Evolutionary conservation across 2,113 vertebrate species (phyloP), one percentile per base, ranked within the genome.

Genomic region (Channa argus): DNA sequence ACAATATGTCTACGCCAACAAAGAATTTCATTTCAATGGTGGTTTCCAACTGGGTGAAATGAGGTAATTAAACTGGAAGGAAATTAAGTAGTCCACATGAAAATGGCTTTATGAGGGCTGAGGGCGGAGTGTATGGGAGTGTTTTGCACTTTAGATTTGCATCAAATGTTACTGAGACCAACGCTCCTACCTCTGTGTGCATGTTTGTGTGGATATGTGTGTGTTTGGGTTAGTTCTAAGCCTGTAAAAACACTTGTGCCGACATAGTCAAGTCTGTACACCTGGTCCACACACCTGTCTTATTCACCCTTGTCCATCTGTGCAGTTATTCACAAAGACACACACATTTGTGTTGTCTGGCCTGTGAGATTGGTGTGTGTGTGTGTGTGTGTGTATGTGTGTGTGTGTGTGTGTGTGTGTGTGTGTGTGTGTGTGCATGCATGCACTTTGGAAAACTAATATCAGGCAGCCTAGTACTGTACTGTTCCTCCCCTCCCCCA

Each of bases 381-480:
- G 60, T 36, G 33, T 9, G 37, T 33, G 60, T 47, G n/a, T 65
- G 62, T 51, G 45, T 61, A 45, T 74, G 8, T 69, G 49, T 63
- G 70, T 77, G 71, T 13, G 60, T 36, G 33, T 9, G 37, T 33
- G 60, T 47, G n/a, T 65, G 62, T 51, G 63, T 61, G 54, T 37
- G 39, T 79, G 53, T 59, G 52, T 70, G 44, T 15, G 38, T 15
- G 39, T 45, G 41, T 15, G 12, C 33, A 53, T 47, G 49, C 14
- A 24, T 39, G 51, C 39, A 44, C 15, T 61, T 65, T 76, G 58
- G 55, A 86, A 82, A 74, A 79, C 66, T 85, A 84, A 84, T 88
- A 86, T 79, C 85, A 88, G 72, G 60, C 79, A 46, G 85, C 83
- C 91, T 83, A 80, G 85, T 72, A 80, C 77, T 82, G 81, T 80